phyloP scores from a whole-genome alignment of 2,888 invertebrate genomes.

The Formica aserva region DNA sequence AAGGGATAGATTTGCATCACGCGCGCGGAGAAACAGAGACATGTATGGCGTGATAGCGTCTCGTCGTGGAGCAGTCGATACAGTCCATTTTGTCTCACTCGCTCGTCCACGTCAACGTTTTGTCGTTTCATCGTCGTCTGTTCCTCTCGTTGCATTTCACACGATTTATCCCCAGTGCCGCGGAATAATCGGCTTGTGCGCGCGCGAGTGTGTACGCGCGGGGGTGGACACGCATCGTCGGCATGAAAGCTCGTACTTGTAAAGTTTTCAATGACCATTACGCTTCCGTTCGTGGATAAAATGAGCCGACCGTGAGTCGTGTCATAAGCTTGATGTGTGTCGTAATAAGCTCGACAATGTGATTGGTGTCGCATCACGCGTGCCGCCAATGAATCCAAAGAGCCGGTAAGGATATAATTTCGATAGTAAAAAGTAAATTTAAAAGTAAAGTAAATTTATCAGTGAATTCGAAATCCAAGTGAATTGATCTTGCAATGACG shows the following conservation, averaged over 20 bases:
- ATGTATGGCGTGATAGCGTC: conserved; percentile 34
- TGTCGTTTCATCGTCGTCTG: not conserved
- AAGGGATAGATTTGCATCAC: conserved; percentile 32
- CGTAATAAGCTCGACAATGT: conserved; percentile 10
- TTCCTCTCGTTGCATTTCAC: not conserved
- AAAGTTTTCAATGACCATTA: conserved; percentile 24
- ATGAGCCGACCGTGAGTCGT: not conserved
- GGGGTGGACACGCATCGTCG: conserved; percentile 2
- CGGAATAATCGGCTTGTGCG: not conserved
- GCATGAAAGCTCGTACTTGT: conserved; percentile 18
- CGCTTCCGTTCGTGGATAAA: not conserved
- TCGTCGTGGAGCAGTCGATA: conserved; percentile 1
- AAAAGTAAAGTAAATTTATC: not conserved
- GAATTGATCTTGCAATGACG: conserved; percentile 13
- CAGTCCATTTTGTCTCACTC: not conserved
- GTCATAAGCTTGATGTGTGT: not conserved
- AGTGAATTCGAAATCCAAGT: not conserved
- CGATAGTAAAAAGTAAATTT: not conserved
- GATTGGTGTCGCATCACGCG: not conserved
- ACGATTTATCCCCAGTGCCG: not conserved
- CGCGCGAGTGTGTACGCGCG: not conserved
- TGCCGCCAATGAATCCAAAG: conserved; percentile 1
- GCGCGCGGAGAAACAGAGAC: not conserved
- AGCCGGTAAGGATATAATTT: not conserved
- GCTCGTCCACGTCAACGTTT: conserved; percentile 1